Base-by-base conservation (phyloP, 2,113 vertebrate species). In the Carassius auratus region DNA sequence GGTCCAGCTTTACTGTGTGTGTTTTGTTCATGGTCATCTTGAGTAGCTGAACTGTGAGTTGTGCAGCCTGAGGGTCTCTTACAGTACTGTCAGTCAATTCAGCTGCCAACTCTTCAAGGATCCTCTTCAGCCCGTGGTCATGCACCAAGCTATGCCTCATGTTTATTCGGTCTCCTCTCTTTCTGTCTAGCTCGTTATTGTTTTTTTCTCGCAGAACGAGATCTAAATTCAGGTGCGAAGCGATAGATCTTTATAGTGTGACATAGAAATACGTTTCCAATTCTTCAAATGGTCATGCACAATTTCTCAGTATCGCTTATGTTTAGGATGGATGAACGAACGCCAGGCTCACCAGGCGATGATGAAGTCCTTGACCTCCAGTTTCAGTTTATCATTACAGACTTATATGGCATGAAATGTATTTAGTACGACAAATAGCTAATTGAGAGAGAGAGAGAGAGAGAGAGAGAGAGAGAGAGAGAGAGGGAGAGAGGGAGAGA, bases 11-110 rank as follows among this genome's bases (percentile, higher is more conserved):
- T 14, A 50, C 45, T 45, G n/a, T 48, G 55, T 61, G 19, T 23
- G 78, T 17, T 80, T 66, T 68, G 15, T 81, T 81, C 59, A 26
- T 81, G 79, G 79, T 81, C 61, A 21, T 81, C 14, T 17, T 50
- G 26, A 78, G 30, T 36, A 17, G 8, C 52, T 78, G 48, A 59
- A 77, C 75, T 59, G n/a, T 19, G 15, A 48, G 23, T 81, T 10
- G 14, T 81, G 62, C 7, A 81, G 42, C 79, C 62, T 26, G 7
- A 81, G 62, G 79, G n/a, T 81, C 26, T 81, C 38, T 9, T 68
- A 12, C 61, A 68, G 23, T 50, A 52, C 36, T 81, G 80, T 68
- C 62, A 69, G 64, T 81, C 62, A 42, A 17, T 62, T 42, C 1
- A 62, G 57, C 57, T 42, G 55, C 36, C 76, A 62, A 42, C 57